Evolutionary conservation across 2,888 invertebrate species (phyloP).

Genomic region (Hydropsyche betteni): DNA sequence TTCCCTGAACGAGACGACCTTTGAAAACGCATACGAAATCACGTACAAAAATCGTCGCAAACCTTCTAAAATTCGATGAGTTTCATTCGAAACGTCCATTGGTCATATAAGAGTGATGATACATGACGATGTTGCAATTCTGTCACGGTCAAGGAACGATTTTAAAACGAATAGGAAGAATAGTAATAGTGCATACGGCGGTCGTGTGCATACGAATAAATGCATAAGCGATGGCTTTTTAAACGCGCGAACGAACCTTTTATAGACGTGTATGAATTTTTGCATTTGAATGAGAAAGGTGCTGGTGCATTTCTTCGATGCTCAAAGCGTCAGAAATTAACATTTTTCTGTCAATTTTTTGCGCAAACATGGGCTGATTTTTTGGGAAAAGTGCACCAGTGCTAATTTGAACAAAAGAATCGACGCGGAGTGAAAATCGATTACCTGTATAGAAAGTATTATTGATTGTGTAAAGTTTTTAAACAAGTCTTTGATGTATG

Average conservation of each 20-base stretch:
- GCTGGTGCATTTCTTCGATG: constrained; percentile 32
- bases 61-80: not conserved
- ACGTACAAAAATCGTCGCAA: not conserved
- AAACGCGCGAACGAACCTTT: not conserved
- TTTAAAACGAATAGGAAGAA: constrained; percentile 34
- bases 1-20: too few species aligned
- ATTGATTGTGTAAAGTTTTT: too few species aligned
- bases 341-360: not conserved
- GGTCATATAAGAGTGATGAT: not conserved
- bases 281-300: constrained; percentile 43
- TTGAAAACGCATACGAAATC: not conserved
- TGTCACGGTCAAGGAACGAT: constrained; percentile 47
- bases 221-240: constrained; percentile 44
- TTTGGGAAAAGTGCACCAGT: not conserved
- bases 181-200: constrained; percentile 17
- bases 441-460: too few species aligned
- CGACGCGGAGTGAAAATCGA: too few species aligned
- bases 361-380: too few species aligned
- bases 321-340: not conserved
- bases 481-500: too few species aligned
- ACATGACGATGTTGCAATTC: constrained; percentile 19
- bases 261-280: constrained; percentile 15
- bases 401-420: constrained; percentile 4
- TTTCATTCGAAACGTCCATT: not conserved
- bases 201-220: constrained; percentile 45